Evolutionary conservation across 2,888 invertebrate species (phyloP), one percentile per base, ranked within the genome.

Genomic region (Asteroscopus sphinx): DNA sequence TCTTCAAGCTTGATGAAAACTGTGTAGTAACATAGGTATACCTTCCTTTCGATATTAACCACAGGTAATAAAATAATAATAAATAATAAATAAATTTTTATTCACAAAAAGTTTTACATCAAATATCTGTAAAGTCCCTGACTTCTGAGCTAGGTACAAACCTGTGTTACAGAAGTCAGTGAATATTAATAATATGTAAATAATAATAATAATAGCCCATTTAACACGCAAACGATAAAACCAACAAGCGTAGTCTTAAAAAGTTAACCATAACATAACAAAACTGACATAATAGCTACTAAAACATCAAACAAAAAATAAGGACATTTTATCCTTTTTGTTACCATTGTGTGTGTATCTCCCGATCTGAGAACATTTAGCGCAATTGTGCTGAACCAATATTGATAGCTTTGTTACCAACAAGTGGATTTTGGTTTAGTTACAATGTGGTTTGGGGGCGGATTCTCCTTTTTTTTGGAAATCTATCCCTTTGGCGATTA

Each of bases 361-460:
- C n/a, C 21, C 48, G 28, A 74, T 74, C 75, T 45, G 13, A 36
- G 28, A 51, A 21, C 56, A 11, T 64, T 73, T 59, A 51, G 47
- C 45, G 35, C 66, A 37, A 68, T 66, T 53, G 66, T 63, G 39
- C 55, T 35, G 52, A 58, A 62, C 51, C 28, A 56, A 64, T 63
- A 60, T 56, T 53, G 46, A 46, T 58, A 37, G 33, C 58, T 60
- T 66, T 72, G 61, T 60, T 72, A 53, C 57, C 48, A 52, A 65
- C 74, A 75, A 75, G 74, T 75, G 73, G 58, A 52, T 69, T 44
- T 54, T 8, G 47, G 46, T 60, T 48, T 42, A 0, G 52, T 21
- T 58, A 70, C 70, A 67, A 69, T 54, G 47, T 40, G 54, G 33
- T 15, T 26, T 39, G 58, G 26, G 52, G 69, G 63, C 12, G 57